Base-by-base conservation (phyloP, 2,888 invertebrate genomes). In the Callosobruchus maculatus region DNA sequence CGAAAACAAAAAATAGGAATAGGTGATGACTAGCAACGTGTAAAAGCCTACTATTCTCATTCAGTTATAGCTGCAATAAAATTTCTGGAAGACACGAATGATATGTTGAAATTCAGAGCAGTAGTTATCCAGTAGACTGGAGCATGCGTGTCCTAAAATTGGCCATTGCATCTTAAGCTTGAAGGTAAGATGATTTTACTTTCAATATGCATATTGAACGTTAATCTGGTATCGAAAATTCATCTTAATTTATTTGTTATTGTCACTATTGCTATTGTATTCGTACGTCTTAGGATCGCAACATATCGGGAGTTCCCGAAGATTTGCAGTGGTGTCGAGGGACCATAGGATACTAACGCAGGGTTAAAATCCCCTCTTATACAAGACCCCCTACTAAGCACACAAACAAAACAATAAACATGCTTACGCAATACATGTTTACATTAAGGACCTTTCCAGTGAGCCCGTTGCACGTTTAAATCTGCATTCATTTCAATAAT, bases 141-240 rank as follows among this genome's bases (percentile, higher is more conserved):
- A 73, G 76, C 77, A 78, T 79, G 78, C 78, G 76, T 80, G 79
- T 78, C 78, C 78, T 75, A 74, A 81, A 81, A 81, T 80, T 79
- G 80, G 73, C 78, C 74, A 79, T 81, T 80, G 76, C 74, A 76
- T 77, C 74, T 76, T 76, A 18, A 49, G 49, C 49, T 7, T 49
- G 49, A 49, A 49, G 49, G 49, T 49, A 49, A 49, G 49, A 49
- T 49, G 79, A 80, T 80, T 80, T 77, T n/a, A n/a, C n/a, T n/a
- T n/a, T n/a, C n/a, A n/a, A n/a, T n/a, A n/a, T n/a, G n/a, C n/a
- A n/a, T n/a, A n/a, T n/a, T n/a, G n/a, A n/a, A n/a, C n/a, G n/a
- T n/a, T n/a, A n/a, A n/a, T n/a, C n/a, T n/a, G n/a, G n/a, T n/a
- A n/a, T n/a, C n/a, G n/a, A n/a, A n/a, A n/a, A n/a, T n/a, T n/a